Evolutionary conservation across 2,113 vertebrate genomes (phyloP).

Genomic region (Rallus limicola): DNA sequence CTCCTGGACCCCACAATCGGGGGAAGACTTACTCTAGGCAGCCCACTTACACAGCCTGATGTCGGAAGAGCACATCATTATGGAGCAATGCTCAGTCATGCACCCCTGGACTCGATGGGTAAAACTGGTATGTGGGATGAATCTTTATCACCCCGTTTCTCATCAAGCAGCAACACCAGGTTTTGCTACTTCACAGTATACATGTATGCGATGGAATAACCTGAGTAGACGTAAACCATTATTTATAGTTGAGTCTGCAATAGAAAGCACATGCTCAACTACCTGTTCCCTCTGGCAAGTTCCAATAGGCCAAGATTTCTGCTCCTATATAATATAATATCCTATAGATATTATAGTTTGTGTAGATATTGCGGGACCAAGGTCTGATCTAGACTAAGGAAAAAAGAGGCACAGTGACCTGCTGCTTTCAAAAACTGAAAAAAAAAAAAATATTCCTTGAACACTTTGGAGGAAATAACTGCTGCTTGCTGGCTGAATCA

Average conservation of each 20-base stretch:
- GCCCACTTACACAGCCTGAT: not conserved
- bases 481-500: not conserved
- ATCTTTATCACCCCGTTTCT: not conserved
- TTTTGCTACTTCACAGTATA: not conserved
- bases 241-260: not conserved
- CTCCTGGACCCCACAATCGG: not conserved
- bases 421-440: not conserved
- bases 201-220: not conserved
- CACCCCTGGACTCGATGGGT: not conserved
- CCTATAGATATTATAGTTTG: not conserved
- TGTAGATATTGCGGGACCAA: not conserved
- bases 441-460: not conserved
- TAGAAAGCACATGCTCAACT: not conserved
- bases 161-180: not conserved
- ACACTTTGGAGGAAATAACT: not conserved
- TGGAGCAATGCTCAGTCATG: not conserved
- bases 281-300: not conserved
- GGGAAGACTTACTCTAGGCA: not conserved
- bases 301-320: not conserved
- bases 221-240: not conserved
- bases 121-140: not conserved
- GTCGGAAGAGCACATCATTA: not conserved
- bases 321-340: not conserved
- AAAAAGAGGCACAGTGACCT: not conserved
- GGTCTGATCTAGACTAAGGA: not conserved